A percentile compares a stretch with the other conserved stretches of the same genome.
phyloP scores from a whole-genome alignment of 1,140 invertebrate genomes.

The Drosophila saltans region DNA sequence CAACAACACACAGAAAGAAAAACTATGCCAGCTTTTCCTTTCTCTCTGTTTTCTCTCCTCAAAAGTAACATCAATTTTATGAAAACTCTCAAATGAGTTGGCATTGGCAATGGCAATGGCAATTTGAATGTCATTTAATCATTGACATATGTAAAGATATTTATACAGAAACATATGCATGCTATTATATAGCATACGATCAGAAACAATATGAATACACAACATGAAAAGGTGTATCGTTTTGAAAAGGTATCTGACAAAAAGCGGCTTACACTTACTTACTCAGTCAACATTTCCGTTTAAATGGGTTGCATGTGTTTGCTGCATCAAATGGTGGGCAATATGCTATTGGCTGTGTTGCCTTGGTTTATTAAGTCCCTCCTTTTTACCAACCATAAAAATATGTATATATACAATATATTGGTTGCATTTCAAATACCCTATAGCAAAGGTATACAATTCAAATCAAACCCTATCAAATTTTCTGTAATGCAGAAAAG shows the following conservation, averaged over 20 bases:
- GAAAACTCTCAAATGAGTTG: background rate
- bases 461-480: no score
- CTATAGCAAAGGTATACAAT: no score
- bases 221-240: background rate
- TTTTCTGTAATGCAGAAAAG: no score
- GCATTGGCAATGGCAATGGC: background rate
- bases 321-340: background rate
- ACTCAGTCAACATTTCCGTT: background rate
- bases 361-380: background rate
- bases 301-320: background rate
- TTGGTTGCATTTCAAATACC: no score
- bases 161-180: no score
- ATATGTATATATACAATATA: no score
- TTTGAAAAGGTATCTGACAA: background rate
- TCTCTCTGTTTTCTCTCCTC: background rate
- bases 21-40: background rate
- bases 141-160: no score
- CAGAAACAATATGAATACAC: background rate
- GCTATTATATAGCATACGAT: background rate
- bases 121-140: constrained; percentile 45
- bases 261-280: constrained; percentile 9
- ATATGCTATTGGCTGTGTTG: background rate
- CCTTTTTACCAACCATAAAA: no score
- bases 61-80: background rate
- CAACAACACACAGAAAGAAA: background rate